These are phyloP conservation scores for Rhingia campestris DNA, from an alignment of 2,888 invertebrate species.

Conservation along the genomic window DNA sequence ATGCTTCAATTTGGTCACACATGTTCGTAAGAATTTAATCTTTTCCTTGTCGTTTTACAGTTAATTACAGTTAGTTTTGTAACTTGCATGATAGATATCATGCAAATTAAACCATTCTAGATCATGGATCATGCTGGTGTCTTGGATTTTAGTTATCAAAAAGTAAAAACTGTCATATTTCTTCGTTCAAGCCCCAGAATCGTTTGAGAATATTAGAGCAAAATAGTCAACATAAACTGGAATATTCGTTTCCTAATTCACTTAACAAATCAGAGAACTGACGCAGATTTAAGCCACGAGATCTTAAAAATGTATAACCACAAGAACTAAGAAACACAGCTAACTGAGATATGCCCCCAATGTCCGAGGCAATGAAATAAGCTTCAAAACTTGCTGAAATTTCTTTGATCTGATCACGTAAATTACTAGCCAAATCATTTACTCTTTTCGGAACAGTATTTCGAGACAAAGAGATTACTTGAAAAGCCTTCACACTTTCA, in stretches of 20 bases:
- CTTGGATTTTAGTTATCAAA: slow-evolving; percentile 35
- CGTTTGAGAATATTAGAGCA: too few relatives aligned
- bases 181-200: slow-evolving; percentile 67
- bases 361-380: slow-evolving; percentile 69
- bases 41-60: slow-evolving; percentile 45
- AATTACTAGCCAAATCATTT: slow-evolving; percentile 39
- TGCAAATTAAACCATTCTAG: too few relatives aligned
- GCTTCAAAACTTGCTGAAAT: slow-evolving; percentile 67
- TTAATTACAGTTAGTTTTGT: too few relatives aligned
- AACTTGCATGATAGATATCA: too few relatives aligned
- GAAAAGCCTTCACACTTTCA: slow-evolving; percentile 68
- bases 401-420: slow-evolving; percentile 58
- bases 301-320: slow-evolving; percentile 65
- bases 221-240: slow-evolving; percentile 73
- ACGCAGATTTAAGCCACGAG: slow-evolving; percentile 52
- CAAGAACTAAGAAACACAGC: slow-evolving; percentile 65
- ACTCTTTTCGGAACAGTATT: slow-evolving; percentile 61
- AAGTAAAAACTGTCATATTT: slow-evolving; percentile 49
- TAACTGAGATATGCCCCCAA: slow-evolving; percentile 49
- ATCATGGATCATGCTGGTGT: slow-evolving; percentile 28
- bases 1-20: slow-evolving; percentile 70
- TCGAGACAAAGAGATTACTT: slow-evolving; percentile 72
- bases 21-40: slow-evolving; percentile 72
- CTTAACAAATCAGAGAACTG: too few relatives aligned
- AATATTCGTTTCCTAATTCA: slow-evolving; percentile 74